Conservation (phyloP, 2,888 invertebrate genomes). For the Zygogramma bicolorata region DNA sequence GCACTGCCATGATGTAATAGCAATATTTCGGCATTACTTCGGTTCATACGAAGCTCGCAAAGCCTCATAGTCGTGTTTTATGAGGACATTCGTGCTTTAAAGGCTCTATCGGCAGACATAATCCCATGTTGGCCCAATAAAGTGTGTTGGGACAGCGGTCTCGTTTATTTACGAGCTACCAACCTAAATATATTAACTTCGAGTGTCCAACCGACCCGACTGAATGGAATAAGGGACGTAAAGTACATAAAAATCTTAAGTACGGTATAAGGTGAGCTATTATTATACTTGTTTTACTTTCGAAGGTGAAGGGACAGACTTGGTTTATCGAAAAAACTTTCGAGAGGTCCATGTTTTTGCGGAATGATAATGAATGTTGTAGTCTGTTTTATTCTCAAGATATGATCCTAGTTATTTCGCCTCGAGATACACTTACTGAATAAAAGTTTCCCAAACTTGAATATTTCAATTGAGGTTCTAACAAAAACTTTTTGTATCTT, state of each 20-base stretch:
- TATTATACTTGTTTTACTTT: background rate
- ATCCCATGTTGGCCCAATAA: conserved; percentile 2
- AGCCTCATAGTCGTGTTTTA: conserved; percentile 2
- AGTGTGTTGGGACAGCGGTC: background rate
- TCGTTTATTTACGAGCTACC: conserved; percentile 1
- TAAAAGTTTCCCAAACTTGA: too few relatives aligned
- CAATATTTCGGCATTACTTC: background rate
- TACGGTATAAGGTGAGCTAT: background rate
- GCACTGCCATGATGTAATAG: background rate
- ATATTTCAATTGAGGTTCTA: too few relatives aligned
- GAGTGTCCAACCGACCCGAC: background rate
- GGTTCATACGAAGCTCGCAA: background rate
- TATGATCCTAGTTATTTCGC: too few relatives aligned
- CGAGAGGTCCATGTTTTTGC: too few relatives aligned
- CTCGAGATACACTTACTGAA: too few relatives aligned
- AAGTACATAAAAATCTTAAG: background rate
- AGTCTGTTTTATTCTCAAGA: too few relatives aligned
- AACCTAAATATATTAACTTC: conserved; percentile 2
- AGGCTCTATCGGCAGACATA: conserved; percentile 9
- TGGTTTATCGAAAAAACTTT: too few relatives aligned
- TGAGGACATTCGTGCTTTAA: background rate
- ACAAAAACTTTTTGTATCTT: too few relatives aligned
- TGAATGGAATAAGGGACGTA: background rate
- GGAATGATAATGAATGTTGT: background rate
- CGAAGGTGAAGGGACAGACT: background rate